Percentiles rank a stretch among this genome's conserved stretches.
These are phyloP conservation scores for Sphecodes monilicornis DNA, from an alignment of 2,888 invertebrate genomes.

Conservation along the genomic window DNA sequence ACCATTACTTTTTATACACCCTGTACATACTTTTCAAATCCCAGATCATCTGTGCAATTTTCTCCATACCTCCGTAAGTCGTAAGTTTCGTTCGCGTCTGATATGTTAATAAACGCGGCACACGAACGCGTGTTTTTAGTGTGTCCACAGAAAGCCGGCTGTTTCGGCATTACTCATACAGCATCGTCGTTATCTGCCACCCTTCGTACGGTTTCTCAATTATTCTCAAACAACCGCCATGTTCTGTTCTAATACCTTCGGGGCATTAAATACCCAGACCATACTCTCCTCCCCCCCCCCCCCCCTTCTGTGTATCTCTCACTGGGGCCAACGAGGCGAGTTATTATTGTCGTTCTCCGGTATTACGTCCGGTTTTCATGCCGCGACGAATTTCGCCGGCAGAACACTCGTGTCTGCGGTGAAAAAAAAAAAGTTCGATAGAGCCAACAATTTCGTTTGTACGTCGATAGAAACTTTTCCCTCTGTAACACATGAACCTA, in stretches of 20 bases:
- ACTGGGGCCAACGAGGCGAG: conserved; percentile 60
- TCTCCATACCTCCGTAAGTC: conserved; percentile 40
- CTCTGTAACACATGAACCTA: neutral
- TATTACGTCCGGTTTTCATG: conserved; percentile 61
- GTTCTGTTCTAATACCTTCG: conserved; percentile 74
- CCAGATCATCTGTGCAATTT: conserved; percentile 14
- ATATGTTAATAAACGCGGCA: conserved; percentile 12
- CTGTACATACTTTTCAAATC: neutral
- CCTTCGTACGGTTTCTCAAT: conserved; percentile 72
- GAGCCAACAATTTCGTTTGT: neutral
- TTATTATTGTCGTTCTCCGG: conserved; percentile 66
- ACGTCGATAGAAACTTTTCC: neutral
- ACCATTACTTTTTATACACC: too few species aligned
- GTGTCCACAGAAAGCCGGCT: conserved; percentile 21
- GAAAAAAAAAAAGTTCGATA: neutral
- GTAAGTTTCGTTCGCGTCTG: conserved; percentile 25
- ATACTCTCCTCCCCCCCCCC: too few species aligned
- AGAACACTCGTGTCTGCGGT: conserved; percentile 10
- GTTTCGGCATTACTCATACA: conserved; percentile 68
- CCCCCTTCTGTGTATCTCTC: conserved; percentile 31
- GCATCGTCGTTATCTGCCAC: conserved; percentile 49
- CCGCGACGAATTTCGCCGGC: conserved; percentile 25
- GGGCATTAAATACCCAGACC: conserved; percentile 60
- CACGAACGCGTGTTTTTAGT: neutral
- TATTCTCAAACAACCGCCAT: conserved; percentile 78